Evolutionary conservation across 2,113 vertebrate species (phyloP), one percentile per base, ranked within the genome.

Genomic region (Larimichthys polyactis): DNA sequence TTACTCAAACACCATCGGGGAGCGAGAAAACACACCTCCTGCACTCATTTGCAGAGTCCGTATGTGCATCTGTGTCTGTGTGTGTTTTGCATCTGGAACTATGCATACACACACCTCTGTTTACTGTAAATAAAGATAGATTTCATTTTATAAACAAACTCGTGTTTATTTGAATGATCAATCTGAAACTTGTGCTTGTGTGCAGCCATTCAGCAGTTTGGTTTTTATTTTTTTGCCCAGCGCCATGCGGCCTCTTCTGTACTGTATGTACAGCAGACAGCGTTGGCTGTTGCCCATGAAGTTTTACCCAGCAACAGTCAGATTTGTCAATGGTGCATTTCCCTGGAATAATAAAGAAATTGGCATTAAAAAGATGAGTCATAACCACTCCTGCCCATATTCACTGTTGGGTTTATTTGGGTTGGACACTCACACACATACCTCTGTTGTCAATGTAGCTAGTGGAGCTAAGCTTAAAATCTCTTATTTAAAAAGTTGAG

Each of bases 11-110:
- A 91, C 86, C 82, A 91, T 76, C 11, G 43, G 74, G 86, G 82
- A 91, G 82, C 44, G 12, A 90, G 87, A 90, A 92, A 92, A 91
- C 86, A 90, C 86, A 92, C 76, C 79, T 89, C 75, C 79, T 79
- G 80, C 55, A 4, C 83, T 90, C 72, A 75, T 91, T 88, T 85
- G 57, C 81, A 65, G 65, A 82, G 64, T 83, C 60, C 62, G 48
- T 73, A 74, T 88, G 81, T 80, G 69, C 70, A 79, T 89, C 71
- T 78, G 75, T 82, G 75, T 84, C 36, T 68, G 71, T 78, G 79
- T 83, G 83, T 78, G 79, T 85, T 83, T 82, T 82, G 57, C 80
- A 78, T 62, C 36, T 48, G 46, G 24, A 14, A 36, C 52, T 59
- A 22, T 22, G 32, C 68, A 54, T 64, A 90, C 76, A 80, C 87